Conservation (phyloP, 2,797 vertebrate genomes). For the Cirrhinus molitorella region DNA sequence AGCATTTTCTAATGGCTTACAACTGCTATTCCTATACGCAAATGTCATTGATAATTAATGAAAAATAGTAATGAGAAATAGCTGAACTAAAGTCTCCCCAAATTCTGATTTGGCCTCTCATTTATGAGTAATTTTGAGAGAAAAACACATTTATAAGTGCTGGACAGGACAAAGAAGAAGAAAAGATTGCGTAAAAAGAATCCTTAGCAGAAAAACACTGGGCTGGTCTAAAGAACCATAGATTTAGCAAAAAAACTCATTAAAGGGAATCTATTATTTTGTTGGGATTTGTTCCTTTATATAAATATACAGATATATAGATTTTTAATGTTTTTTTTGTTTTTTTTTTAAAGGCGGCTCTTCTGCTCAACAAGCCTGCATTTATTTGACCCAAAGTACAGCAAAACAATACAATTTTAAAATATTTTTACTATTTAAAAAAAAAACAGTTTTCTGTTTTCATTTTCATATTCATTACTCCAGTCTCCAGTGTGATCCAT, state of each 20-base stretch:
- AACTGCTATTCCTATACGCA: background rate
- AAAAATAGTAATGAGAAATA: conserved; percentile 3
- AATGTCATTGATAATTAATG: conserved; percentile 7
- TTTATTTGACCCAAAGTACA: no score
- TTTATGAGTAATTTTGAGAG: background rate
- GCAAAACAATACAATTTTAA: no score
- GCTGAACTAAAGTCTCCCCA: background rate
- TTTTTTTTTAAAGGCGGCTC: no score
- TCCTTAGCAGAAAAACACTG: background rate
- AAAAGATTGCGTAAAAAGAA: background rate
- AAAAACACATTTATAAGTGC: conserved; percentile 15
- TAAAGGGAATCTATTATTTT: background rate
- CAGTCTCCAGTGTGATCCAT: no score
- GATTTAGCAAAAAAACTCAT: background rate
- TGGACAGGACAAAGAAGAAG: background rate
- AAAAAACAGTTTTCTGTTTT: no score
- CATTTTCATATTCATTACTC: no score
- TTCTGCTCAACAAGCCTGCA: no score
- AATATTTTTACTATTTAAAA: no score
- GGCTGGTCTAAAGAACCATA: background rate
- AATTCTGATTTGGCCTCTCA: background rate
- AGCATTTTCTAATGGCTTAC: background rate
- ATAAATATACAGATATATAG: no score
- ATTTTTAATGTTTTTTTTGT: no score
- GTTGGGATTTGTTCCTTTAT: no score